Evolutionary conservation across 1,140 invertebrate genomes (phyloP).

Genomic region (Heliconius congener): DNA sequence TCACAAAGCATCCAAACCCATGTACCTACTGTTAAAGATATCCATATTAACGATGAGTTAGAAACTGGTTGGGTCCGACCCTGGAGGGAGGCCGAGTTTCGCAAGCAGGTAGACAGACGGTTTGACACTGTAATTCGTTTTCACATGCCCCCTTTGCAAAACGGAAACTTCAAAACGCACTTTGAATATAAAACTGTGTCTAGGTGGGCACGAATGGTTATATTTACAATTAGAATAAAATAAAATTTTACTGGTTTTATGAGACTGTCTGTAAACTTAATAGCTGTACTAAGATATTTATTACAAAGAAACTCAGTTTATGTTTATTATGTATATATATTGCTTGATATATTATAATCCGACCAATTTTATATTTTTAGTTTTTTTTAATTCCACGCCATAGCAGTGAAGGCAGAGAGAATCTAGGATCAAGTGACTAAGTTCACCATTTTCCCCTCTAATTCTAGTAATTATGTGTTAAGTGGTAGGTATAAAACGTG

Average conservation of each 20-base stretch:
- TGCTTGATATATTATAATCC: no score
- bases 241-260: neutral
- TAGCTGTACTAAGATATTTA: neutral
- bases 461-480: no score
- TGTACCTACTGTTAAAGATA: constrained; percentile 34
- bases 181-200: constrained; percentile 54
- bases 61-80: constrained; percentile 51
- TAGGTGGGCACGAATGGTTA: neutral
- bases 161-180: constrained; percentile 66
- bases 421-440: no score
- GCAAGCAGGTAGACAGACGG: constrained; percentile 55
- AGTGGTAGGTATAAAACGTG: no score
- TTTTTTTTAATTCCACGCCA: no score
- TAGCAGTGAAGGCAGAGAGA: no score
- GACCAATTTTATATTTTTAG: no score
- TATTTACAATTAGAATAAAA: neutral
- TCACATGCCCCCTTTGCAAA: constrained; percentile 59
- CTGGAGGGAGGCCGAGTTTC: constrained; percentile 59
- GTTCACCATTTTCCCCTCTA: no score
- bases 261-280: neutral
- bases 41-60: constrained; percentile 45
- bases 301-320: no score
- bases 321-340: no score
- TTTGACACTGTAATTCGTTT: constrained; percentile 69
- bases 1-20: neutral